Percentiles rank a stretch among this genome's conserved stretches.
Conservation (phyloP, 2,888 invertebrate genomes). For the Drosophila greeni region DNA sequence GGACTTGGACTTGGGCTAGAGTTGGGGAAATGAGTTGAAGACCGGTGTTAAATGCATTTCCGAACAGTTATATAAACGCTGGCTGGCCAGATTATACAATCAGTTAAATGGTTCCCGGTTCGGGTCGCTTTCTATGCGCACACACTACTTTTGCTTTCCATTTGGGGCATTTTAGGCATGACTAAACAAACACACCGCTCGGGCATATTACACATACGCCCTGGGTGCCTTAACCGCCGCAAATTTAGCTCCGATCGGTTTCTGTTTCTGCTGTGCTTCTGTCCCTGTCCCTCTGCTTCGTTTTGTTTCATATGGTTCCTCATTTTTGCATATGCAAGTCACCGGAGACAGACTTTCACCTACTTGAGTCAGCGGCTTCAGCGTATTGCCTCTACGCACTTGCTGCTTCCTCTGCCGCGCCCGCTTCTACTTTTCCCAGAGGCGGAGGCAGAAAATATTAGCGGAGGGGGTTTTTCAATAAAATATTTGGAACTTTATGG, state of each 20-base stretch:
- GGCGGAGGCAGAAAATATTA: background rate
- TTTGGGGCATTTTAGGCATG: constrained; percentile 51
- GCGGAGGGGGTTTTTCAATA: background rate
- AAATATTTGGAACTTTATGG: background rate
- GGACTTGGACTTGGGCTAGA: background rate
- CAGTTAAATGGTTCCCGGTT: constrained; percentile 34
- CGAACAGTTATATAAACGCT: constrained; percentile 43
- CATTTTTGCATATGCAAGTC: constrained; percentile 72
- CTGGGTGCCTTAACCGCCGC: constrained; percentile 18
- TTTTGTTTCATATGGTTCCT: constrained; percentile 28
- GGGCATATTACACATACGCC: constrained; percentile 61
- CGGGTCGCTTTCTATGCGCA: constrained; percentile 58
- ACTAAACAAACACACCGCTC: constrained; percentile 48
- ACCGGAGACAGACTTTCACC: constrained; percentile 70
- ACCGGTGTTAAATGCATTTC: constrained; percentile 31
- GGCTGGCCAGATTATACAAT: constrained; percentile 41
- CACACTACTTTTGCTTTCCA: constrained; percentile 45
- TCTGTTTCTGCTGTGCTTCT: constrained; percentile 19
- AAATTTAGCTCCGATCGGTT: constrained; percentile 26
- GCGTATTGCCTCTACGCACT: constrained; percentile 65
- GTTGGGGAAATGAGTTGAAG: no score
- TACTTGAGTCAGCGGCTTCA: constrained; percentile 59
- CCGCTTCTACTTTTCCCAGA: constrained; percentile 21
- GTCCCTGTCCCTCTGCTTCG: constrained; percentile 15
- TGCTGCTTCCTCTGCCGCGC: constrained; percentile 43